Percentiles rank a stretch among this genome's conserved stretches.
Conservation (phyloP, 2,797 vertebrate species). For the Steatocranus sp. region DNA sequence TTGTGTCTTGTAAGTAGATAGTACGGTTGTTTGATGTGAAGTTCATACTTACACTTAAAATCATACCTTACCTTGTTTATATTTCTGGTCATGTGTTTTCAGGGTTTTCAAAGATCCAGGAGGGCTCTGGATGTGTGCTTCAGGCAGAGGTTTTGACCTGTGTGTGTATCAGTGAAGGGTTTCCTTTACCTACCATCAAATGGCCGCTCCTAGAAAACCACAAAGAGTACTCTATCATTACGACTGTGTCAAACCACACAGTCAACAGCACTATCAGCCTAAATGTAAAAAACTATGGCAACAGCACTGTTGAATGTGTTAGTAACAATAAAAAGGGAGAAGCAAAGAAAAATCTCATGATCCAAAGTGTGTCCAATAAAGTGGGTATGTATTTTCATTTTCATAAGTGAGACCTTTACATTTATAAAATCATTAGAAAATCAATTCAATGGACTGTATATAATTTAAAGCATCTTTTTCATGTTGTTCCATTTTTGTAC, state of each 20-base stretch:
- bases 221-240: background rate
- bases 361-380: fast-evolving
- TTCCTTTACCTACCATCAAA: background rate
- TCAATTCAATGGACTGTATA: background rate
- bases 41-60: background rate
- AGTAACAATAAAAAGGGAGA: background rate
- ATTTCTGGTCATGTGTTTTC: background rate
- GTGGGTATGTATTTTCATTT: background rate
- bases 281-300: background rate
- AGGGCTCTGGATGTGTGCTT: background rate
- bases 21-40: background rate
- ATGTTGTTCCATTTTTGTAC: background rate
- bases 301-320: background rate
- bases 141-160: background rate
- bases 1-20: conserved; percentile 40
- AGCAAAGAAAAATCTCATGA: background rate
- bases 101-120: background rate
- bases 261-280: background rate
- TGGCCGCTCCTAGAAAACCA: background rate
- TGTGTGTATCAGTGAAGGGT: background rate
- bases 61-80: background rate
- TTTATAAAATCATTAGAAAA: background rate
- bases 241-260: background rate
- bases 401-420: background rate
- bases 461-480: background rate